Evolutionary conservation across 2,888 invertebrate species (phyloP), one percentile per base, ranked within the genome.

Genomic region (Conus canariensis): DNA sequence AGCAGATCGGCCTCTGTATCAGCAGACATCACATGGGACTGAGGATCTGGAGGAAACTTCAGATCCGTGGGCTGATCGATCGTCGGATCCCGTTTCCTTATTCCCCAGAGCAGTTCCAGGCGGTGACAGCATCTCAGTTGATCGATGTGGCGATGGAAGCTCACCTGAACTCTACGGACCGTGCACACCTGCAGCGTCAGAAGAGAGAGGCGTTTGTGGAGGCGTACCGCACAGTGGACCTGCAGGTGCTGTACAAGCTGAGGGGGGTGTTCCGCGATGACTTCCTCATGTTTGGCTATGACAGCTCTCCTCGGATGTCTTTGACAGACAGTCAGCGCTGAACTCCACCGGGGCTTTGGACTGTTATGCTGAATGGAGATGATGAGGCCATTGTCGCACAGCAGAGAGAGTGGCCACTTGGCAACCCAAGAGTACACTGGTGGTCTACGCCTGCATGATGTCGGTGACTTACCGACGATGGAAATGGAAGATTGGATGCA

Each of bases 21-120:
- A 77, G 85, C 16, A 88, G 88, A 74, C 87, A 90, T 82, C 89
- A 90, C 56, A 90, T 89, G 90, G 91, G 91, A 1, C 70, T 70
- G 64, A 45, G 90, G 80, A 90, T 92, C 19, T 92, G 92, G 92
- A 80, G 92, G 14, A 91, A 91, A 60, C 80, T 92, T 5, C 92
- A 92, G 59, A 90, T 92, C 77, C 92, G 92, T 8, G 92, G 92
- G 1, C 30, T 92, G 8, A 80, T 92, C 8, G 87, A 90, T 60
- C 88, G 90, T n/a, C n/a, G 56, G 2, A 87, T 90, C 60, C 64
- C 12, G 5, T 91, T 89, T 59, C 92, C 92, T 0, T 92, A 88
- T 77, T 25, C 64, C 45, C 9, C 45, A 14, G 87, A 80, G 12
- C 82, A 90, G 64, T 82, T 91, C 30, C 86, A 88, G 22, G n/a